Conservation (phyloP, 2,888 invertebrate genomes). For the Venusia cambrica region DNA sequence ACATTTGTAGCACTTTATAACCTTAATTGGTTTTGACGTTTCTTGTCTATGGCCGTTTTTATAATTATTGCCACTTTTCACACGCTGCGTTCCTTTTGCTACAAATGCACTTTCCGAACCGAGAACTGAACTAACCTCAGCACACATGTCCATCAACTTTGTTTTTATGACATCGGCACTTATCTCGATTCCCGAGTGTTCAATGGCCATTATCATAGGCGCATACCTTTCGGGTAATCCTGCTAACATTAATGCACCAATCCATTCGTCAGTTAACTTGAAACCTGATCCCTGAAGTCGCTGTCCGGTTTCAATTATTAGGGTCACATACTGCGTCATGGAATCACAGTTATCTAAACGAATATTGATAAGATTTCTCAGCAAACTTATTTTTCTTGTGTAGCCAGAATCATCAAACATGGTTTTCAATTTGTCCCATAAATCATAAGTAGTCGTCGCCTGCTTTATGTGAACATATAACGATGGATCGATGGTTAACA, state of each 20-base stretch:
- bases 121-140: no score
- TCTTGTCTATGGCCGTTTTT: background rate
- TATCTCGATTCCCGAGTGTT: slow-evolving; percentile 3
- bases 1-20: slow-evolving; percentile 1
- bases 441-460: slow-evolving; percentile 6
- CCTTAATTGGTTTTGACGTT: no score
- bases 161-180: slow-evolving; percentile 6
- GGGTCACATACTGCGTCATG: no score
- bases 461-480: slow-evolving; percentile 17
- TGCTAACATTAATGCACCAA: slow-evolving; percentile 28
- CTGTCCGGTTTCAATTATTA: slow-evolving; percentile 30
- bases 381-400: no score
- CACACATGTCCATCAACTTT: background rate
- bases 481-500: slow-evolving; percentile 24
- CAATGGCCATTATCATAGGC: slow-evolving; percentile 16
- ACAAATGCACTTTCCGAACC: background rate
- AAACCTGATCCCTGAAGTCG: slow-evolving; percentile 30
- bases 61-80: background rate
- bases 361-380: no score
- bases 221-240: slow-evolving; percentile 21
- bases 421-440: slow-evolving; percentile 15
- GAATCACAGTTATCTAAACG: no score
- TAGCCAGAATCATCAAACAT: slow-evolving; percentile 23
- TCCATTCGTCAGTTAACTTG: slow-evolving; percentile 32
- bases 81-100: background rate